These are phyloP conservation scores for Malurus melanocephalus DNA, from an alignment of 2,113 vertebrate genomes.

Conservation along the genomic window DNA sequence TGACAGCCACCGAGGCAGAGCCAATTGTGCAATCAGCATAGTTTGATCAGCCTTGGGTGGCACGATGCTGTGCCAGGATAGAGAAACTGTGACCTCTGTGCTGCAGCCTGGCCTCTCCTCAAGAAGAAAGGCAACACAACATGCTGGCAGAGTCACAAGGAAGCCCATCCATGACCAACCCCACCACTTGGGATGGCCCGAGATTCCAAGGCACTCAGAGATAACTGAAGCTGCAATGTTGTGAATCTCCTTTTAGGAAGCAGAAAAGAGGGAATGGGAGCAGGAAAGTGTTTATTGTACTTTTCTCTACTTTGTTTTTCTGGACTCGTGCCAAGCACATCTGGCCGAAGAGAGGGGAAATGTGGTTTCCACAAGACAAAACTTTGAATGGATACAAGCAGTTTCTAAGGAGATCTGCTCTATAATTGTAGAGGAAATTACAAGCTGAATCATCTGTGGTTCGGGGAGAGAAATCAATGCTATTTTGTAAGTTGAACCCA, in stretches of 20 bases:
- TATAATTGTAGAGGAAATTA: constrained; percentile 62
- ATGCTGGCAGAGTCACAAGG: fast-evolving
- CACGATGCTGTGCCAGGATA: not conserved
- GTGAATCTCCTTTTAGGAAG: not conserved
- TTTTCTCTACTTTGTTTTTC: not conserved
- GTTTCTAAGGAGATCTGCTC: constrained; percentile 54
- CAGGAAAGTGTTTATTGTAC: not conserved
- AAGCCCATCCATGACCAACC: not conserved
- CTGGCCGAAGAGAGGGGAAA: constrained; percentile 14
- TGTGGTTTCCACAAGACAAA: constrained; percentile 40
- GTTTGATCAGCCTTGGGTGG: not conserved
- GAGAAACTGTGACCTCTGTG: not conserved
- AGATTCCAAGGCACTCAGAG: not conserved
- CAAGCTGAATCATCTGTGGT: constrained; percentile 58
- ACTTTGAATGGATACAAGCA: constrained; percentile 47
- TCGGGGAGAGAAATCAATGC: constrained; percentile 51
- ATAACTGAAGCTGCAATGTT: not conserved
- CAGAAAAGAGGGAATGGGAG: not conserved
- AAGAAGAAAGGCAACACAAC: not conserved
- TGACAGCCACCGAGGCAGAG: not conserved
- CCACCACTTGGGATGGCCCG: not conserved
- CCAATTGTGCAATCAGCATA: not conserved
- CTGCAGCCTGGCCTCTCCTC: not conserved
- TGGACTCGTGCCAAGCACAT: not conserved
- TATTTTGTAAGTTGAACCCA: constrained; percentile 50